These are phyloP conservation scores for Plotosus lineatus DNA, from an alignment of 2,113 vertebrate genomes.

Conservation along the genomic window DNA sequence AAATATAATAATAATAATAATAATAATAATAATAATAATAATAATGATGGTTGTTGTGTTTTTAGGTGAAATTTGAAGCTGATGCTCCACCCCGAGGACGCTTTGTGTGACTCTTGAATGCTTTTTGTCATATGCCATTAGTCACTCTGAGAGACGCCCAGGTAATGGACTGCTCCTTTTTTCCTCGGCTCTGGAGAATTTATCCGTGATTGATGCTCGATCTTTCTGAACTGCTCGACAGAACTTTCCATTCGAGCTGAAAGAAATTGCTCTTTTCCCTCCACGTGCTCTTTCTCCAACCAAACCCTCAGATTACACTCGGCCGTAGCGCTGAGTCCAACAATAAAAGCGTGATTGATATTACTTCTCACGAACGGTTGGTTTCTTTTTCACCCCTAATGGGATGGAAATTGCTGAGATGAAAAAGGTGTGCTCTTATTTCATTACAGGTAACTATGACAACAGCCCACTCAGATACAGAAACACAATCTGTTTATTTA, in stretches of 20 bases:
- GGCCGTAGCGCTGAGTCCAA: conserved; percentile 64
- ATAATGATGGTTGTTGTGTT: neutral
- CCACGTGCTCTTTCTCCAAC: conserved; percentile 77
- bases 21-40: neutral
- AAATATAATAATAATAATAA: neutral
- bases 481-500: conserved; percentile 69
- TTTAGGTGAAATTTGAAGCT: no score
- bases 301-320: conserved; percentile 57
- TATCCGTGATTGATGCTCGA: conserved; percentile 90
- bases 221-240: conserved; percentile 87
- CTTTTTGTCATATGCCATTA: conserved; percentile 87
- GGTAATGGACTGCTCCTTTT: conserved; percentile 83
- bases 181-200: conserved; percentile 79
- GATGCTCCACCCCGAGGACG: conserved; percentile 68
- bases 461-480: conserved; percentile 54
- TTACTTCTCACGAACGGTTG: conserved; percentile 62
- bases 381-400: conserved; percentile 65
- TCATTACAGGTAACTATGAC: conserved; percentile 65
- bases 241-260: conserved; percentile 87
- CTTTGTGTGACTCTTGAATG: conserved; percentile 83
- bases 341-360: conserved; percentile 74
- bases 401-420: conserved; percentile 60
- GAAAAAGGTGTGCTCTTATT: conserved; percentile 64
- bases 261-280: conserved; percentile 90
- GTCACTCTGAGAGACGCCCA: conserved; percentile 82